These are phyloP conservation scores for Pogoniulus pusillus DNA, from an alignment of 2,797 vertebrate species.

Conservation along the genomic window DNA sequence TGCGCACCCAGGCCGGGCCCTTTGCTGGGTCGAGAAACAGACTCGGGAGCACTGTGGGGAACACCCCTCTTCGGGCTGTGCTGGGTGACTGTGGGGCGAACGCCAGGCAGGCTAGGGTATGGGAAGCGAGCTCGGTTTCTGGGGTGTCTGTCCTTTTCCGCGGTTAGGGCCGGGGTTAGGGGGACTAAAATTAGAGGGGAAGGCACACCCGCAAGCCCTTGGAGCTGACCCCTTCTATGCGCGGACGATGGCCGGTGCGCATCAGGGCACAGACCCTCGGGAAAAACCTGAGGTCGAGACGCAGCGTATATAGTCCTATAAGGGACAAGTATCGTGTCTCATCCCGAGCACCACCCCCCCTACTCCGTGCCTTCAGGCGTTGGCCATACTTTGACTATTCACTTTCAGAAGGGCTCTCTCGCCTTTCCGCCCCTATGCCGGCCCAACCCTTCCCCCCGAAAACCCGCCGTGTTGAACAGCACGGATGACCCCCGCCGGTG, in stretches of 20 bases:
- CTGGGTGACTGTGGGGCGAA: not conserved
- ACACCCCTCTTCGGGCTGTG: too few species aligned
- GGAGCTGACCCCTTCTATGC: not conserved
- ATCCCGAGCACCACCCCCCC: not conserved
- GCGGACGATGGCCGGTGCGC: not conserved
- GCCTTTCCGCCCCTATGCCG: not conserved
- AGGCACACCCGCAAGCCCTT: not conserved
- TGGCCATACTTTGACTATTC: not conserved
- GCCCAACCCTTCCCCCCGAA: not conserved
- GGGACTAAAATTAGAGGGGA: not conserved
- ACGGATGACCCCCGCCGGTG: too few species aligned
- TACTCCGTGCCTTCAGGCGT: not conserved
- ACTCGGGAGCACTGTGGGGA: too few species aligned
- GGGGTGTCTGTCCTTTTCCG: not conserved
- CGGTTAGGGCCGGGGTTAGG: fast-evolving
- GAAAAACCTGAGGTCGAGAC: not conserved
- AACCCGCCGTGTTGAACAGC: not conserved
- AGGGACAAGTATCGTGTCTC: too few species aligned
- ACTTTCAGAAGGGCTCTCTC: not conserved
- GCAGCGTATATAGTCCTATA: not conserved
- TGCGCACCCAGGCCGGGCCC: not conserved
- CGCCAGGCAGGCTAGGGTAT: not conserved
- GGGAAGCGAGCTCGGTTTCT: not conserved
- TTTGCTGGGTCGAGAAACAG: not conserved
- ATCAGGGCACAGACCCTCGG: not conserved